phyloP scores from a whole-genome alignment of 1,140 invertebrate genomes.

The Cherax quadricarinatus region DNA sequence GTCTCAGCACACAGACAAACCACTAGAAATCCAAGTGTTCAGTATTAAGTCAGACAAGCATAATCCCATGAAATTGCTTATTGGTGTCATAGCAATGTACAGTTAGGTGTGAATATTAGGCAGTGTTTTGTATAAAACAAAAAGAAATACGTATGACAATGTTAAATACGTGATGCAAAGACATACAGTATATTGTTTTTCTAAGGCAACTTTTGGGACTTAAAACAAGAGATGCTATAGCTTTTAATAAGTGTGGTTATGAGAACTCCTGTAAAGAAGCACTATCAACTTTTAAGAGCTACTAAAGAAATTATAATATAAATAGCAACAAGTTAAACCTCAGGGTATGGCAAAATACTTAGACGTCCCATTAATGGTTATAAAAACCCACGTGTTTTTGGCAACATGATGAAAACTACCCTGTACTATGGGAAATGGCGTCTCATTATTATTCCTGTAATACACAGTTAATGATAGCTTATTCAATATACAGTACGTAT shows the following conservation, averaged over 20 bases:
- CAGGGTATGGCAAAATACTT: no score
- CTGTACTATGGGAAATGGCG: no score
- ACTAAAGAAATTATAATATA: not conserved
- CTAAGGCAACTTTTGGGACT: not conserved
- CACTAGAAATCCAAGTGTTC: not conserved
- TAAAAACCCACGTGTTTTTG: no score
- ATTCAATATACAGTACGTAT: no score
- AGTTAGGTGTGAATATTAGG: not conserved
- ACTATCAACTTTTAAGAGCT: not conserved
- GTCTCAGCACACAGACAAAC: slow-evolving; percentile 20
- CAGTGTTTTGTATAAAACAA: not conserved
- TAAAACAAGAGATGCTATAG: not conserved
- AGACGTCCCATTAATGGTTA: no score
- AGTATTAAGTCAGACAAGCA: slow-evolving; percentile 36
- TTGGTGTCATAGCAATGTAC: not conserved
- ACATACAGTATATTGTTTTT: not conserved
- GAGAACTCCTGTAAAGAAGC: slow-evolving; percentile 17
- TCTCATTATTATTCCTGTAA: no score
- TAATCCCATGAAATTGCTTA: not conserved
- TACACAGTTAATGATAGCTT: no score
- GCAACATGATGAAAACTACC: no score
- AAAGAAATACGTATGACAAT: not conserved
- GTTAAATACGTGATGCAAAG: not conserved
- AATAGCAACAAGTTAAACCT: no score
- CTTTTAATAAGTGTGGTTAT: not conserved